Evolutionary conservation across 2,888 invertebrate genomes (phyloP), one percentile per base, ranked within the genome.

Genomic region (Herminia tarsipennalis): DNA sequence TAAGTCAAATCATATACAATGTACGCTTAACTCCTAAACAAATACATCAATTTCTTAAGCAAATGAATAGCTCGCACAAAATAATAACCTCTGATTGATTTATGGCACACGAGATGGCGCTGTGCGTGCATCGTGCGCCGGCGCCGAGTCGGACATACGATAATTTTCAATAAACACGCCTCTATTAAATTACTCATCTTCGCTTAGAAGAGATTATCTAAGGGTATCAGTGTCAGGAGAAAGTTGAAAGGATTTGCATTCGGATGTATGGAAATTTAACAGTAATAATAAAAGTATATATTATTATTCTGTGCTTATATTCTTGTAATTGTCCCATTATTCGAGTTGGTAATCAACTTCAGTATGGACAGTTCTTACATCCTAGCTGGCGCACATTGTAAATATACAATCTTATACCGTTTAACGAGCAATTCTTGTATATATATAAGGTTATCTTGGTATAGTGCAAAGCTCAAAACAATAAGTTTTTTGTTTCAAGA

Each of bases 141-240:
- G 65, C 60, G 63, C 63, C 58, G 56, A n/a, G 56, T 53, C 63
- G 53, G 66, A 66, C 66, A 67, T 52, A 66, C 60, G 67, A 71
- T 76, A 68, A 76, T 78, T 76, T 75, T 72, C 71, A 76, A 75
- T 74, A 69, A 70, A 64, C 70, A 70, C 73, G 67, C 71, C 66
- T 70, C 55, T 42, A 75, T 71, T 69, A 62, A 66, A 73, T 70
- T 69, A 74, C 69, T 74, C 72, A 74, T 75, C 70, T 76, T 72
- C 66, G 66, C 65, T 62, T 62, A 52, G 57, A 54, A 50, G 29
- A 71, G 68, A 76, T 71, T 74, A 76, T 76, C 76, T 42, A 46
- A 52, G 66, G 65, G 64, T 69, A 73, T 77, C 71, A 55, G 58
- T 68, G 70, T 70, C 73, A 68, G 39, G 61, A 25, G 64, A 67